These are phyloP conservation scores for Paramuricea clavata DNA, from an alignment of 92 coral and sea anemone species.

Conservation along the genomic window DNA sequence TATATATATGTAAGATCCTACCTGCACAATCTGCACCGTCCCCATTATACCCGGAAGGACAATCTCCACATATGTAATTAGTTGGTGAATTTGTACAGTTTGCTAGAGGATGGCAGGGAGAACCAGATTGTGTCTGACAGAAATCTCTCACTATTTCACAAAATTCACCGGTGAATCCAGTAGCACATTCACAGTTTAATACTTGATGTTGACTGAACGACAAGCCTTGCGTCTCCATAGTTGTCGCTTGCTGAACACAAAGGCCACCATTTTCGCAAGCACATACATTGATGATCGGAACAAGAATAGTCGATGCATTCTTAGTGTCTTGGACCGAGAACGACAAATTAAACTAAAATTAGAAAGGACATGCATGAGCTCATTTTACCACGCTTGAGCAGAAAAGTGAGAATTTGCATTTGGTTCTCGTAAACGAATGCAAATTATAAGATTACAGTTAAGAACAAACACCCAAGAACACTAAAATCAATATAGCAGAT, in stretches of 20 bases:
- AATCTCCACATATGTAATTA: conserved; percentile 73
- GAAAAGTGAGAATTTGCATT: too few species aligned
- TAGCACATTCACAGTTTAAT: conserved; percentile 67
- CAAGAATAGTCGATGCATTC: conserved; percentile 61
- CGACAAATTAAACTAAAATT: conserved; percentile 62
- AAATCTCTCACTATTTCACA: conserved; percentile 75
- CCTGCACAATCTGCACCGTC: conserved; percentile 74
- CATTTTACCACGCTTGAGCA: not conserved
- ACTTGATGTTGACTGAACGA: conserved; percentile 43
- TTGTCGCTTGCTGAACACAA: conserved; percentile 64
- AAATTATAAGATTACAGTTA: not conserved
- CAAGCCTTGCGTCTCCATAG: conserved; percentile 48
- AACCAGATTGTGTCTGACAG: conserved; percentile 70
- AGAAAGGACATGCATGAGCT: not conserved
- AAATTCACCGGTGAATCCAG: conserved; percentile 74
- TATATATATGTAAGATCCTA: not conserved
- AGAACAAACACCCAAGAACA: not conserved
- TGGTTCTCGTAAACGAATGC: too few species aligned
- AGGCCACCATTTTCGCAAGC: conserved; percentile 70
- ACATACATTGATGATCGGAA: conserved; percentile 69
- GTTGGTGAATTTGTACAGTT: conserved; percentile 69
- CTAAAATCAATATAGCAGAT: too few species aligned
- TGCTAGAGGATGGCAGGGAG: conserved; percentile 76
- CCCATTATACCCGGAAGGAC: conserved; percentile 78
- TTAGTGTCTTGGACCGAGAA: conserved; percentile 69